Evolutionary conservation across 1,140 invertebrate genomes (phyloP), one percentile per base, ranked within the genome.

Genomic region (Saccostrea echinata): DNA sequence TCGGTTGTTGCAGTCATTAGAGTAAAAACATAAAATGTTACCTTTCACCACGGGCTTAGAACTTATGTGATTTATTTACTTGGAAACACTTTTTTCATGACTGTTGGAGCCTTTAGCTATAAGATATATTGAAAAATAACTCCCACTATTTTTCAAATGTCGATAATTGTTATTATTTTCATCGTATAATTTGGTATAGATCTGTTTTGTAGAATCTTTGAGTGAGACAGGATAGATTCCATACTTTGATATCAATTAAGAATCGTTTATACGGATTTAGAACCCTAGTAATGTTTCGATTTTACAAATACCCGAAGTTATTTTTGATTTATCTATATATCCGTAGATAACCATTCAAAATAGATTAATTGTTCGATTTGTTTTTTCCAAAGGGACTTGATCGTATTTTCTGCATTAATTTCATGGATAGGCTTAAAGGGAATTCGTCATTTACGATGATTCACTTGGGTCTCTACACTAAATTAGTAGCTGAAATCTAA

Each of bases 11-110:
- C 24, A 30, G 30, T 27, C 30, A 76, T 76, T 13, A 27, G 30
- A 33, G 30, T 76, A 30, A 76, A 24, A 76, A 76, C 13, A 27
- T 33, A 8, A 76, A 76, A 76, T 76, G 68, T 76, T 76, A 76
- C 68, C 68, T 76, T 76, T 76, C 11, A 33, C 68, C 68, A 76
- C 11, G 13, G 68, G 68, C 68, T 76, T 27, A 76, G 16, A 18
- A 76, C 30, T 33, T 30, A 27, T 4, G 33, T 76, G 68, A 76
- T 4, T 76, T 76, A 76, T 76, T 76, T 76, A 76, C 27, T 27
- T 76, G 30, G 6, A 76, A 76, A 76, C 11, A 76, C 27, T 27
- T 30, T 61, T 76, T 76, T 27, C 1, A 76, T 76, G 68, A 76
- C 11, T 27, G 27, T 30, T 27, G 24, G 16, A 33, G 3, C 68